Evolutionary conservation across 2,888 invertebrate genomes (phyloP).

Genomic region (Hirtodrosophila confusa): DNA sequence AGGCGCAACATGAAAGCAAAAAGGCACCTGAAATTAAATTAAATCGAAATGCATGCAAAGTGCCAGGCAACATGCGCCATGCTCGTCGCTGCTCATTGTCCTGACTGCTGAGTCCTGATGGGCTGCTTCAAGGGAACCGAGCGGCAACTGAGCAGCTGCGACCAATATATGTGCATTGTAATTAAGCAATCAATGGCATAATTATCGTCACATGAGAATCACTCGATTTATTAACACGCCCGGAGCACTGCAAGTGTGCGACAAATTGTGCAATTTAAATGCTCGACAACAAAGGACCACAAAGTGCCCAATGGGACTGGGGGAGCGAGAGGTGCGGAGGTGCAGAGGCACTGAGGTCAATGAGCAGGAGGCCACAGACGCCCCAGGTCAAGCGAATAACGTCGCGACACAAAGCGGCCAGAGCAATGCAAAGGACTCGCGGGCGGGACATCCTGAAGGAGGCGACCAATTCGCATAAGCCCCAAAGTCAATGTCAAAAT

Average conservation of each 20-base stretch:
- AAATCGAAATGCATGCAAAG: constrained; percentile 78
- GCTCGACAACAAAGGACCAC: constrained; percentile 48
- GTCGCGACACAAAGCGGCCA: constrained; percentile 31
- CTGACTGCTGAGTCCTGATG: too few relatives aligned
- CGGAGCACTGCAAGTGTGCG: constrained; percentile 34
- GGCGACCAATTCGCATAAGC: background rate
- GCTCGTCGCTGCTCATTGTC: too few relatives aligned
- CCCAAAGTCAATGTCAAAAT: too few relatives aligned
- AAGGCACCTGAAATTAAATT: constrained; percentile 75
- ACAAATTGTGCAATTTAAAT: constrained; percentile 64
- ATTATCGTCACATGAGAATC: constrained; percentile 78
- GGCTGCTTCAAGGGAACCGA: constrained; percentile 15
- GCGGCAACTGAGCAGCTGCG: background rate
- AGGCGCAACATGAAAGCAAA: constrained; percentile 72
- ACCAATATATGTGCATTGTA: constrained; percentile 66
- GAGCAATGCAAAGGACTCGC: background rate
- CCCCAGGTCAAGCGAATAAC: background rate
- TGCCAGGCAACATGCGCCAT: constrained; percentile 47
- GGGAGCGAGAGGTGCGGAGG: background rate
- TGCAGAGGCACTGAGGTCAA: background rate
- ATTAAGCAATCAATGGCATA: constrained; percentile 78
- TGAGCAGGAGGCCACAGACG: too few relatives aligned
- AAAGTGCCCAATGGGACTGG: constrained; percentile 14
- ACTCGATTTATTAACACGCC: constrained; percentile 78
- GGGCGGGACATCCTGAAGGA: too few relatives aligned